Percentiles rank a stretch among this genome's conserved stretches.
These are phyloP conservation scores for Miniopterus natalensis DNA, from an alignment of 2,113 vertebrate genomes.

Conservation along the genomic window DNA sequence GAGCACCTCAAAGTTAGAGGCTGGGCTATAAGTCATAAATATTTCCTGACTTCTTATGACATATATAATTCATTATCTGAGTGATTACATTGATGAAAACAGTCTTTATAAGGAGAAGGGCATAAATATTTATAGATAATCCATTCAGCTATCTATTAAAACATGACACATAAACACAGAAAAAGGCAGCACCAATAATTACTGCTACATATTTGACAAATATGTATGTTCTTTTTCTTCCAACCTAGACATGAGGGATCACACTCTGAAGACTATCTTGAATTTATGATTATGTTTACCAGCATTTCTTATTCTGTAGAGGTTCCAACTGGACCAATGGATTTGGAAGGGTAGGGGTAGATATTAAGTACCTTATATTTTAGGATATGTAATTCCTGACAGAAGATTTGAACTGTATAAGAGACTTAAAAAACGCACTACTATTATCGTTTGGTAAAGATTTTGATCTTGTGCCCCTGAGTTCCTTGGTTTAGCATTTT, in stretches of 20 bases:
- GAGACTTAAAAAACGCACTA: not conserved
- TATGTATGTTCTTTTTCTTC: not conserved
- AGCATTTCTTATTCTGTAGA: not conserved
- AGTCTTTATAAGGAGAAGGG: not conserved
- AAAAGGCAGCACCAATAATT: not conserved
- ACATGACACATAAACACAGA: not conserved
- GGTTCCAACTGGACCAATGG: not conserved
- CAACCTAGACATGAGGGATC: not conserved
- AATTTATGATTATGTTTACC: not conserved
- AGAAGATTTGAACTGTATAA: not conserved
- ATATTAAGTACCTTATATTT: not conserved
- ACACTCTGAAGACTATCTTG: not conserved
- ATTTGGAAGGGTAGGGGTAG: not conserved
- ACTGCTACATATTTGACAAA: not conserved
- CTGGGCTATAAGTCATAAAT: not conserved
- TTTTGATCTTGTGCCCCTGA: not conserved
- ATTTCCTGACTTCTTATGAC: not conserved
- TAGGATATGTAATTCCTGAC: not conserved
- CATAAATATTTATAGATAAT: conserved; percentile 36
- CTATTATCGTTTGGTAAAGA: not conserved
- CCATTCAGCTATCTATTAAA: not conserved
- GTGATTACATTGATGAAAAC: not conserved
- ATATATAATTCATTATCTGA: not conserved
- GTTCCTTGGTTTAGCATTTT: not conserved
- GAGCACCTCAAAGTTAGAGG: not conserved